Evolutionary conservation across 2,113 vertebrate species (phyloP), one percentile per base, ranked within the genome.

Genomic region (Elephantulus edwardii): DNA sequence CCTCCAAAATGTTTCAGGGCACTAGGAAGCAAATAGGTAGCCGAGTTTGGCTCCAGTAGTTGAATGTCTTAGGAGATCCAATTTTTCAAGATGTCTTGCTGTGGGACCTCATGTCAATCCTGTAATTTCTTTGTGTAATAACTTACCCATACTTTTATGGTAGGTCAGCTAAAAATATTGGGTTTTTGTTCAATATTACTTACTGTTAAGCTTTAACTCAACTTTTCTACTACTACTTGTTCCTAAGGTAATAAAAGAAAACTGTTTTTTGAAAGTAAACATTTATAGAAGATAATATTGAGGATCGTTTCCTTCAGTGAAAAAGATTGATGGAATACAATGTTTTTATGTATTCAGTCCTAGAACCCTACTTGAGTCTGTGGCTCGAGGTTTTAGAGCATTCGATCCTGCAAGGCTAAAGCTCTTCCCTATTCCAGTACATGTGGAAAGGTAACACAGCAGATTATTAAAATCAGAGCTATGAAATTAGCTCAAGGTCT

Each of bases 41-140:
- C 14, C 38, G 50, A 14, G 20, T 22, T 58, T 72, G 48, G 33
- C 50, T 83, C 33, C 6, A 56, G 19, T 1, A 58, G 70, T 0
- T 2, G 75, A 56, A 74, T 7, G 75, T 24, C 66, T 19, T 50
- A 30, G 40, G 54, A n/a, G 2, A 85, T 26, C 62, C 26, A 40
- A 24, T 88, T 91, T 89, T 84, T 74, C 38, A 93, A 70, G 87
- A 28, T 58, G 22, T 66, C 58, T 46, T 79, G 17, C 52, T 79
- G 35, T 66, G 58, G 20, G 68, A 58, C 12, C 46, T 86, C 64
- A 78, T 20, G 19, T 84, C 70, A 74, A 2, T 28, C 76, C 28
- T 88, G 5, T 0, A 78, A 50, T 24, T 56, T 24, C 82, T 86
- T 22, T 33, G 64, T 13, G 58, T 75, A 30, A 58, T 28, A 83